Base-by-base conservation (phyloP, 2,888 invertebrate species). In the Flexamia atlantica region DNA sequence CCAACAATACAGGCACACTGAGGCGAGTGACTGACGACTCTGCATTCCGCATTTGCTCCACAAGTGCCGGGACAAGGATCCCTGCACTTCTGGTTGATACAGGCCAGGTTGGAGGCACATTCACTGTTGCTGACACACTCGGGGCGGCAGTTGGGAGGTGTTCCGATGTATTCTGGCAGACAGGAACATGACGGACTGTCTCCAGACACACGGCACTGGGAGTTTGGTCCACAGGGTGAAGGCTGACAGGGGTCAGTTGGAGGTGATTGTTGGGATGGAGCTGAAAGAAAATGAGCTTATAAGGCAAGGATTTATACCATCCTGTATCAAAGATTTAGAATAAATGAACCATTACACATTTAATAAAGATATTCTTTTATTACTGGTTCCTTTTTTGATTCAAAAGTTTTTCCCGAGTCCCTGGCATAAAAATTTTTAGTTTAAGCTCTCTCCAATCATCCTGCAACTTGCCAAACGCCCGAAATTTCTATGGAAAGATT, bases 41-140 rank as follows among this genome's bases (percentile, higher is more conserved):
- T 92, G 89, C 97, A 97, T 86, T 92, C 91, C 28, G 97, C 94
- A 89, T 95, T 96, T 28, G 94, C 90, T 72, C 96, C 97, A 89
- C 97, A 97, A 17, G 96, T 96, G 84, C 93, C 92, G 76, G 93
- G 91, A 88, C 96, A 96, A 5, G 95, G 95, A 89, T 94, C 94
- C 89, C 92, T 92, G 89, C 96, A 96, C 91, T 94, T 95, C 88
- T 94, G 93, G 88, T 94, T 94, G 4, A 95, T 91, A 89, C 96
- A 96, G 68, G 95, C 95, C 89, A 92, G 90, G 87, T 94, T 93
- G 87, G 92, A 93, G 0, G 93, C 88, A 89, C 96, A 96, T 89
- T 95, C 95, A 42, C 94, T 92, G 89, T 93, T 95, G 0, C 93
- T 92, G 14, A 94, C 92, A 89, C 96, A 96, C 90, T 95, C 95